Evolutionary conservation across 2,888 invertebrate genomes (phyloP), one percentile per base, ranked within the genome.

Genomic region (Eumerus sabulonum): DNA sequence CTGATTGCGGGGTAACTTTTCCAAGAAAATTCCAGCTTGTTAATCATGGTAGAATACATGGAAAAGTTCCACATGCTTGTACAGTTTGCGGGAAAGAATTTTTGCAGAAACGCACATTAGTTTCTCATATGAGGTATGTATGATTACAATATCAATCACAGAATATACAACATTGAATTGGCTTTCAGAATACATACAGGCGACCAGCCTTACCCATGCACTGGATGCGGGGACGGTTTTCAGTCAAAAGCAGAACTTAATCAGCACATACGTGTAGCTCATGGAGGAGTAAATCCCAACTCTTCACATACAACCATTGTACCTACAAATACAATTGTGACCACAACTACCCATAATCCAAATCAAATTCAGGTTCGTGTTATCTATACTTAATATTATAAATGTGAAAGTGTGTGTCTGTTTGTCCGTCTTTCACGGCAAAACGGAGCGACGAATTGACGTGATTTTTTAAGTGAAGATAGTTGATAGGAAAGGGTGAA

Each of bases 1-100:
- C 94, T 62, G 96, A 96, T 86, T 98, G 98, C 86, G 95, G 95
- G 17, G 93, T 93, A 60, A 94, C 95, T 72, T 95, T 95, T 90
- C 93, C 95, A 70, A 91, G 95, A 81, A 95, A 95, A 91, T 95
- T 95, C 90, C 95, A 95, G 88, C 90, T 95, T 83, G 95, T 95
- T 51, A 95, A 95, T 89, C 95, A 95, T 88, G 94, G 94, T 11
- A 91, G 95, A 7, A 91, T 94, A 81, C 95, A 95, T 87, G 95
- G 95, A 19, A 91, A 94, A 66, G 92, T 94, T 82, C 95, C 95
- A 50, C 94, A 95, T 88, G 92, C 94, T 35, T 95, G 95, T 88
- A 93, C 94, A 45, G 93, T 94, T 50, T 95, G 95, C 87, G 94
- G 94, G 68, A 95, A 95, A 88, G 95, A 95, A 90, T 95, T 95